Percentiles rank a stretch among this genome's conserved stretches.
phyloP scores from a whole-genome alignment of 64 coral and sea anemone genomes.

The Actinia tenebrosa region DNA sequence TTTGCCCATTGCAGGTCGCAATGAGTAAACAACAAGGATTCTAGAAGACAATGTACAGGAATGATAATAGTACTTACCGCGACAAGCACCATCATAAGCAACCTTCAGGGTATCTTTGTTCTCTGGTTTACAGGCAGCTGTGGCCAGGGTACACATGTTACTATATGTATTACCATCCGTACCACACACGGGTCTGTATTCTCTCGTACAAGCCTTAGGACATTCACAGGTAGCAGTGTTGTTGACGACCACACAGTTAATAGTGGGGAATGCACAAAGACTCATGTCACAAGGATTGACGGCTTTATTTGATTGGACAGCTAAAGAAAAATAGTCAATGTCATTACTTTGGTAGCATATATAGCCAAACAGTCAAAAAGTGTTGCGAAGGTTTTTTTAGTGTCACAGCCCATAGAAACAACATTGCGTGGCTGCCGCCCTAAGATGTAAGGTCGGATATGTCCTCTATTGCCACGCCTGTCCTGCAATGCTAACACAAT shows the following conservation, averaged over 20 bases:
- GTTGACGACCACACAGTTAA: not conserved
- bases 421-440: too few relatives aligned
- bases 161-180: constrained; percentile 33
- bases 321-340: not conserved
- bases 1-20: too few relatives aligned
- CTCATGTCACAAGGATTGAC: not conserved
- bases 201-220: constrained; percentile 7
- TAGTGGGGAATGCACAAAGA: not conserved
- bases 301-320: not conserved
- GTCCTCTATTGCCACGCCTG: too few relatives aligned
- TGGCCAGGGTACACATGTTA: constrained; percentile 26
- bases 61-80: not conserved
- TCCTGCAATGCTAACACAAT: too few relatives aligned
- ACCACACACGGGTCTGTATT: constrained; percentile 28
- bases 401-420: too few relatives aligned
- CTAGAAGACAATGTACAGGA: too few relatives aligned
- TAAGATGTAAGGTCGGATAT: too few relatives aligned
- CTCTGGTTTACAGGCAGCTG: constrained; percentile 23
- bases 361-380: too few relatives aligned
- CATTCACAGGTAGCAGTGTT: constrained; percentile 25
- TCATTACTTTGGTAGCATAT: too few relatives aligned
- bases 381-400: too few relatives aligned
- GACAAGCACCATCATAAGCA: constrained; percentile 20
- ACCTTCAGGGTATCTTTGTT: constrained; percentile 3
- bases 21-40: too few relatives aligned